A percentile compares a stretch with the other conserved stretches of the same genome.
Conservation (phyloP, 2,113 vertebrate species). For the Macaca fascicularis region T2T-MFA8v1.1 NC_088380.1:151560001-151560500, state of each 20-base stretch:
- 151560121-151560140: neutral
- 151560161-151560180: neutral
- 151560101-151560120: neutral
- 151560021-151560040: slow-evolving; percentile 17
- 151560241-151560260: neutral
- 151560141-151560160: neutral
- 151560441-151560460: neutral
- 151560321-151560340: neutral
- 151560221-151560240: neutral
- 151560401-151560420: neutral
- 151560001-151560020: neutral
- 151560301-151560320: neutral
- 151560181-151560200: neutral
- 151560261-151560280: neutral
- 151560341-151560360: neutral
- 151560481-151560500: neutral
- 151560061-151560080: neutral
- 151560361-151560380: neutral
- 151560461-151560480: neutral
- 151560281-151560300: neutral
- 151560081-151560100: neutral
- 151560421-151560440: neutral
- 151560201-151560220: neutral
- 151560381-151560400: neutral
- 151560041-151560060: neutral